Evolutionary conservation across 2,888 invertebrate species (phyloP).

Genomic region (Cataglyphis altisquamis): DNA sequence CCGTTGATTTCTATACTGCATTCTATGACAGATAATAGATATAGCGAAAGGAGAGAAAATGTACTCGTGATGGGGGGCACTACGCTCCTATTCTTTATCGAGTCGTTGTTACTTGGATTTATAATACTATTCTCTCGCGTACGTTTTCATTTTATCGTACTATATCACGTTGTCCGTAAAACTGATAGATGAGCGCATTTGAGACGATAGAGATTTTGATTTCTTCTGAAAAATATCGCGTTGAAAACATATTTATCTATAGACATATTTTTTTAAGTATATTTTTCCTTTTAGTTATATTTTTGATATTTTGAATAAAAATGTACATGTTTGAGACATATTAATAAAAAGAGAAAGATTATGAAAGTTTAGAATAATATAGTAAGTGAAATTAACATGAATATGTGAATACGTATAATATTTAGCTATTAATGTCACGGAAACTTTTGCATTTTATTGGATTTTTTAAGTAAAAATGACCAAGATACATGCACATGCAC

Average conservation of each 20-base stretch:
- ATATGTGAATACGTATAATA: background rate
- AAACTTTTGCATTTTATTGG: background rate
- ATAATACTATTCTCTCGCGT: slow-evolving; percentile 1
- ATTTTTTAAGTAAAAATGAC: background rate
- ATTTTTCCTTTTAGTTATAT: background rate
- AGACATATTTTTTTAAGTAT: background rate
- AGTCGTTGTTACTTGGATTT: slow-evolving; percentile 22
- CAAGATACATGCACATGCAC: background rate
- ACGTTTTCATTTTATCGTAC: slow-evolving; percentile 11
- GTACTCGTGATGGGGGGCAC: slow-evolving; percentile 2
- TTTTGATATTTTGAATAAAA: background rate
- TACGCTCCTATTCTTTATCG: background rate
- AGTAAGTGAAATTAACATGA: background rate
- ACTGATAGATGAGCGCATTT: slow-evolving; percentile 26
- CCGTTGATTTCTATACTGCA: slow-evolving; percentile 11
- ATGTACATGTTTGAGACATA: background rate
- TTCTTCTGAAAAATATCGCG: background rate
- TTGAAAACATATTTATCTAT: background rate
- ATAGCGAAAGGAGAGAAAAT: background rate
- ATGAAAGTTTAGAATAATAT: background rate
- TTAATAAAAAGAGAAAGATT: background rate
- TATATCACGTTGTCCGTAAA: slow-evolving; percentile 23
- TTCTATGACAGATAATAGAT: slow-evolving; percentile 21
- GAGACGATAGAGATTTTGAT: background rate
- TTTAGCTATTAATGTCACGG: background rate